These are phyloP conservation scores for Tholera decimalis DNA, from an alignment of 2,888 invertebrate species.

Conservation along the genomic window DNA sequence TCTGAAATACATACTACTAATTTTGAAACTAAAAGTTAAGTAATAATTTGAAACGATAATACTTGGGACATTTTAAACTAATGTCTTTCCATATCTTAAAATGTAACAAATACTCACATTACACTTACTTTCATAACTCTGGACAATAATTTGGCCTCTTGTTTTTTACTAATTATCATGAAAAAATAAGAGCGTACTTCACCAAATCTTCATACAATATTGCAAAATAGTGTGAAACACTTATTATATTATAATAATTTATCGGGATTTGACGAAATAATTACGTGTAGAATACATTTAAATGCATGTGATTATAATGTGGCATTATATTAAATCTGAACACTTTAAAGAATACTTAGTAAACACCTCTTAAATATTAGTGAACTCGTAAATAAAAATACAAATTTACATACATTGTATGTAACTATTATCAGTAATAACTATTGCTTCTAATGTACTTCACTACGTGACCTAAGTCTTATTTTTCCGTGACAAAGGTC, in stretches of 20 bases:
- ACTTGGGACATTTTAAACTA: slow-evolving; percentile 37
- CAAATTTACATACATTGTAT: slow-evolving; percentile 61
- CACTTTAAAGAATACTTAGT: slow-evolving; percentile 64
- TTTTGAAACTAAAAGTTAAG: slow-evolving; percentile 18
- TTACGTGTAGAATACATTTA: slow-evolving; percentile 42
- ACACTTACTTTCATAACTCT: slow-evolving; percentile 67
- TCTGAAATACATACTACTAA: slow-evolving; percentile 28
- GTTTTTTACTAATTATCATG: slow-evolving; percentile 81
- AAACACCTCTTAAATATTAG: slow-evolving; percentile 54
- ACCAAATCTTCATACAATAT: slow-evolving; percentile 73
- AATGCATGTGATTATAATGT: slow-evolving; percentile 56
- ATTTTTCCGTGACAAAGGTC: slow-evolving; percentile 34
- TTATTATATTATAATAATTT: slow-evolving; percentile 25
- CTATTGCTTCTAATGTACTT: slow-evolving; percentile 46
- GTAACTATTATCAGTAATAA: slow-evolving; percentile 53
- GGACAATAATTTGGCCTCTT: slow-evolving; percentile 91
- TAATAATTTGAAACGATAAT: slow-evolving; percentile 35
- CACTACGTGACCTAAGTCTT: slow-evolving; percentile 4
- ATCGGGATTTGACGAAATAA: slow-evolving; percentile 34
- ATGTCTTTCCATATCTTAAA: slow-evolving; percentile 60
- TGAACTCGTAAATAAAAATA: slow-evolving; percentile 53
- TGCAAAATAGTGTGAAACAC: slow-evolving; percentile 70
- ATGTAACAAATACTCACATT: slow-evolving; percentile 52
- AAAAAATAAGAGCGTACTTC: slow-evolving; percentile 75
- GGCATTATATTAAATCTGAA: slow-evolving; percentile 63